Conservation (phyloP, 2,797 vertebrate species). For the Pyrocephalus nanus region DNA sequence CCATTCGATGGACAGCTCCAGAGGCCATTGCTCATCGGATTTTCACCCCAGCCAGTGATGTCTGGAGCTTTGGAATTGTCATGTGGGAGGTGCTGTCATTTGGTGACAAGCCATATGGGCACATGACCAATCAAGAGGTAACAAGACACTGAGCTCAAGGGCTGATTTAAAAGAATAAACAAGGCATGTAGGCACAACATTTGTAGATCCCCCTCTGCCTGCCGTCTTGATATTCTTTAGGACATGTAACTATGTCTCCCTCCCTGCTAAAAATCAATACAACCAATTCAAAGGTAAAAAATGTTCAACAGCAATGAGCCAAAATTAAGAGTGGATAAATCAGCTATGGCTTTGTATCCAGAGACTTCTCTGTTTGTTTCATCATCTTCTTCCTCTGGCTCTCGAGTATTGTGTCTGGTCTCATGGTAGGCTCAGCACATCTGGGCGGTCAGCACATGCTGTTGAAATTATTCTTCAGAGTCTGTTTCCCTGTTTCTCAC, state of each 20-base stretch:
- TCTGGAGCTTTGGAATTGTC: conserved; percentile 83
- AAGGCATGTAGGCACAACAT: not conserved
- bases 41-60: conserved; percentile 81
- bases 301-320: not conserved
- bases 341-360: not conserved
- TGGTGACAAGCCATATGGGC: conserved; percentile 81
- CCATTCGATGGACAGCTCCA: conserved; percentile 82
- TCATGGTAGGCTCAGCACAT: not conserved
- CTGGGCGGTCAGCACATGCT: not conserved
- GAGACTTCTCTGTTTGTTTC: not conserved
- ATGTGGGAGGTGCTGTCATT: conserved; percentile 85
- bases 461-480: not conserved
- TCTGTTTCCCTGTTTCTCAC: not conserved
- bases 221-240: not conserved
- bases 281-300: not conserved
- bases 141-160: not conserved
- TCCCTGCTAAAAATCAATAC: not conserved
- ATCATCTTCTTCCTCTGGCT: not conserved
- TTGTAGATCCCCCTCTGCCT: not conserved
- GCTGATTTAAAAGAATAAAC: not conserved
- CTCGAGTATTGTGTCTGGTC: not conserved
- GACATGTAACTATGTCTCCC: fast-evolving
- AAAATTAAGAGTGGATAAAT: not conserved
- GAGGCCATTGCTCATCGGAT: conserved; percentile 80
- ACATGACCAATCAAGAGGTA: conserved; percentile 84